A percentile compares a stretch with the other conserved stretches of the same genome.
These are phyloP conservation scores for Cephus pygmeus DNA, from an alignment of 2,888 invertebrate genomes.

Conservation along the genomic window DNA sequence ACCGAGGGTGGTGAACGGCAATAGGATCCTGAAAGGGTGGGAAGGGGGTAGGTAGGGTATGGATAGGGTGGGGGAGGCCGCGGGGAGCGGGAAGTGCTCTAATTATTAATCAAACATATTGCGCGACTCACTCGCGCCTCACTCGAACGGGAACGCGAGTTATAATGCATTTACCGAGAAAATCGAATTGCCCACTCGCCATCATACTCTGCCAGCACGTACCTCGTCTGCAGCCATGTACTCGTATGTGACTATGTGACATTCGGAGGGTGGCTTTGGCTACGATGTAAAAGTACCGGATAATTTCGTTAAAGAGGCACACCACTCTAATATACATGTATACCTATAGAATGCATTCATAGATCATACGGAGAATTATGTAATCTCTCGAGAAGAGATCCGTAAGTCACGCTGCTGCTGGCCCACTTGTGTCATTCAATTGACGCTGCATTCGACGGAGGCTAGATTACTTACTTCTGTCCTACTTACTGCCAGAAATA, in stretches of 20 bases:
- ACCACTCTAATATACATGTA: neutral
- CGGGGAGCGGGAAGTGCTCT: slow-evolving; percentile 38
- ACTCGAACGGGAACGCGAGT: slow-evolving; percentile 35
- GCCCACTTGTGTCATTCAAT: neutral
- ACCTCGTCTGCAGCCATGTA: slow-evolving; percentile 5
- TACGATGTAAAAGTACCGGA: neutral
- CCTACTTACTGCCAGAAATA: slow-evolving; percentile 18
- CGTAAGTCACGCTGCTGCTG: neutral
- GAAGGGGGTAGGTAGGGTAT: neutral
- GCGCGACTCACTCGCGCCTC: slow-evolving; percentile 36
- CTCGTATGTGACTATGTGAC: slow-evolving; percentile 1
- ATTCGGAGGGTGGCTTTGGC: neutral
- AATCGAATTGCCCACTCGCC: slow-evolving; percentile 41
- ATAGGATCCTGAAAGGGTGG: neutral
- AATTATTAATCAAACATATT: slow-evolving; percentile 52
- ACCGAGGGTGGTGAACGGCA: slow-evolving; percentile 7
- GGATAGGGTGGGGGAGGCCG: neutral
- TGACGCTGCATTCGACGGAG: neutral
- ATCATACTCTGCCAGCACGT: slow-evolving; percentile 10
- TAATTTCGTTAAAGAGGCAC: neutral
- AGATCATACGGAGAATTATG: neutral
- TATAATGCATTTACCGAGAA: slow-evolving; percentile 47
- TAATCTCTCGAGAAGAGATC: neutral
- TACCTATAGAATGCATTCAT: neutral
- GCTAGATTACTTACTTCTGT: slow-evolving; percentile 18